Base-by-base conservation (phyloP, 1,140 invertebrate genomes). In the Daktulosphaira vitifoliae region DNA sequence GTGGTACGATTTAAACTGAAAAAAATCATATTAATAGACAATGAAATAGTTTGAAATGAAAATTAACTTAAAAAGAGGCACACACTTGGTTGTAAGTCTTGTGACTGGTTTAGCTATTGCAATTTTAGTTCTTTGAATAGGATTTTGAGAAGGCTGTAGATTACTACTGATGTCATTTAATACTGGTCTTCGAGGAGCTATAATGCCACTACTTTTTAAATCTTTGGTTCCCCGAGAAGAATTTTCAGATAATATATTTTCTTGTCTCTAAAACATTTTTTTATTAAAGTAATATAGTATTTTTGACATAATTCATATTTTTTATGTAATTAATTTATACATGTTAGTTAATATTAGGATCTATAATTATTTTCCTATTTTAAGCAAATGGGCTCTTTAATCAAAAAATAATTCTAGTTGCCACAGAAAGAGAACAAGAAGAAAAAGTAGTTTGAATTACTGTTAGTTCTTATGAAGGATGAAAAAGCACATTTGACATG, bases 161-260 rank as follows among this genome's bases (percentile, higher is more conserved):
- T 48, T 62, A 62, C 42, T 62, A 6, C 23, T 62, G 8, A 62
- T n/a, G n/a, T 62, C 56, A 48, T 62, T 62, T 33, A 62, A 22
- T n/a, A 48, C 56, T 15, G 56, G 25, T 29, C 56, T 62, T 46
- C 56, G 44, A 1, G 25, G 23, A 22, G 42, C 42, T 33, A 16
- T 20, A 20, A 46, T 8, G 20, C 56, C 42, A 44, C 38, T 56
- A 6, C 26, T 48, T 48, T 62, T 62, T 3, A 46, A 8, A 62
- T 62, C 42, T 48, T 62, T 62, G 13, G 29, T 16, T 33, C 18
- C 25, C 44, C 44, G 42, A 13, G 56, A 6, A 48, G 29, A 20
- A 6, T 62, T 62, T 62, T 62, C 56, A 33, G 42, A 48, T 20
- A 23, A 5, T 22, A 62, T 16, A 26, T 62, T 62, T 13, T 48